phyloP scores from a whole-genome alignment of 2,888 invertebrate species.

The Volucella zonaria region DNA sequence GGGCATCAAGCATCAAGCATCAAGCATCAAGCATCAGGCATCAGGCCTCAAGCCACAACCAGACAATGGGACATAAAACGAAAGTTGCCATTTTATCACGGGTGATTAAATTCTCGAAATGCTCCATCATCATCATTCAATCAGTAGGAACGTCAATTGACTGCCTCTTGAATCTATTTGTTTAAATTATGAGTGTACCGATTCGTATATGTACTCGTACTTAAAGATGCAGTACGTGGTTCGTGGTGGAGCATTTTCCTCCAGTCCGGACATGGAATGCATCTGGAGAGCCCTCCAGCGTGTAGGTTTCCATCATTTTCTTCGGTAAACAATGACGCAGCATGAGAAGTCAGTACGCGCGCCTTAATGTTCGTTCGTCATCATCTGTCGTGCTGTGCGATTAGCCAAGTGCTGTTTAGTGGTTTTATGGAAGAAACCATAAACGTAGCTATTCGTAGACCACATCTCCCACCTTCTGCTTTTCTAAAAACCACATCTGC shows the following conservation, averaged over 20 bases:
- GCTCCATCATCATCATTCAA: slow-evolving; percentile 43
- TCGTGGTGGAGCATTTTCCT: not conserved
- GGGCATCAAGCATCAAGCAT: not conserved
- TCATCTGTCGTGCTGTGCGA: slow-evolving; percentile 5
- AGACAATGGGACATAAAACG: slow-evolving; percentile 62
- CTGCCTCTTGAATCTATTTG: slow-evolving; percentile 30
- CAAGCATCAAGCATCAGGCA: slow-evolving; percentile 6
- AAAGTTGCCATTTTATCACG: slow-evolving; percentile 67
- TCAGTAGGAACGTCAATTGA: slow-evolving; percentile 16
- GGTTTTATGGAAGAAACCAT: slow-evolving; percentile 48
- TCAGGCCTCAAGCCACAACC: not conserved
- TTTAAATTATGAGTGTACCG: slow-evolving; percentile 6
- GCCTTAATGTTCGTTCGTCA: slow-evolving; percentile 4
- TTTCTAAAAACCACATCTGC: slow-evolving; percentile 19
- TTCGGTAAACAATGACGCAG: slow-evolving; percentile 42
- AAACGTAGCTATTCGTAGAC: slow-evolving; percentile 20
- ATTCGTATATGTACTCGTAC: not conserved
- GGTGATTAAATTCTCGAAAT: slow-evolving; percentile 66
- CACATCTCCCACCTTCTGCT: not conserved
- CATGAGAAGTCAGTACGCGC: slow-evolving; percentile 39
- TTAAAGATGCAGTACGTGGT: slow-evolving; percentile 16
- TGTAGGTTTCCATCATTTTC: slow-evolving; percentile 29
- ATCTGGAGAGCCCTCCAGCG: slow-evolving; percentile 3
- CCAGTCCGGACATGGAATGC: not conserved
- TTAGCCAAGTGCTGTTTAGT: slow-evolving; percentile 33